Evolutionary conservation across 2,888 invertebrate species (phyloP).

Genomic region (Poecilobothrus nobilitatus): DNA sequence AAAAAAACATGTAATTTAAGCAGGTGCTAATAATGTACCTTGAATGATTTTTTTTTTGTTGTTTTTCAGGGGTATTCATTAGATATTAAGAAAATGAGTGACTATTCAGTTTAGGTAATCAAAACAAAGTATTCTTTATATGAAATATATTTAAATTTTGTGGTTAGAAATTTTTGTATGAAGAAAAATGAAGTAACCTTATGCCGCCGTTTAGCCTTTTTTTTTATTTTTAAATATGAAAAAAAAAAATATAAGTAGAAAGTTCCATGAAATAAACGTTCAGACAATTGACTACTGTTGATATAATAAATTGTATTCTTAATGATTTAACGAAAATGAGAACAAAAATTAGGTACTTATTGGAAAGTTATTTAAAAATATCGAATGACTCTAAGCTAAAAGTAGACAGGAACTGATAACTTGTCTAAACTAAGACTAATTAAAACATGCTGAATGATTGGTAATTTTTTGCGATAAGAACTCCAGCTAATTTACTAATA

Average conservation of each 20-base stretch:
- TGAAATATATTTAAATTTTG: background rate
- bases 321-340: too few species aligned
- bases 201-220: background rate
- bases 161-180: background rate
- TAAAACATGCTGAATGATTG: too few species aligned
- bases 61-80: background rate
- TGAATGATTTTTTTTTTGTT: background rate
- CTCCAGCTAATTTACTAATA: too few species aligned
- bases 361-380: too few species aligned
- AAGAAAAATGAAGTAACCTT: background rate
- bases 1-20: background rate
- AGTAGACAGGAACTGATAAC: too few species aligned
- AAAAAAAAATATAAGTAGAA: background rate
- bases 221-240: background rate
- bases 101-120: background rate
- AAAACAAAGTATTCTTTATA: background rate
- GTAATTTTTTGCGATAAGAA: too few species aligned
- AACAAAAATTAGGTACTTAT: too few species aligned
- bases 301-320: too few species aligned
- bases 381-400: too few species aligned
- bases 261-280: too few species aligned
- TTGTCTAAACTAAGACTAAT: too few species aligned
- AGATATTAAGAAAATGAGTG: background rate
- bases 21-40: slow-evolving; percentile 1
- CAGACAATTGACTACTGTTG: too few species aligned